Base-by-base conservation (phyloP, 2,797 vertebrate species). In the Chelonia mydas region DNA sequence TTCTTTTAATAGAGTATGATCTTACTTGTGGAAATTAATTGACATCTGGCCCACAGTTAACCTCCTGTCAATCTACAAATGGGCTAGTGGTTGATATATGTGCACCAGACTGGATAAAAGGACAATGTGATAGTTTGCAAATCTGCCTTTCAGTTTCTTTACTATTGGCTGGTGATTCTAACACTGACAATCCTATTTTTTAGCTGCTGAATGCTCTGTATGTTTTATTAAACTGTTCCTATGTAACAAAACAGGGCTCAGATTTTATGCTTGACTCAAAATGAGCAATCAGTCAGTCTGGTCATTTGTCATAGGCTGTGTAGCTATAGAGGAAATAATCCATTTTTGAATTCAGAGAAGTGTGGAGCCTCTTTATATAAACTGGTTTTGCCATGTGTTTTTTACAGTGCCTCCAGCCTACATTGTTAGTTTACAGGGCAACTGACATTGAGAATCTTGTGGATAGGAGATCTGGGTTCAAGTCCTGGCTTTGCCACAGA, bases 201-300 rank as follows among this genome's bases (percentile, higher is more conserved):
- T 74, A 1, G 17, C 0, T 4, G 28, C 15, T 89, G 84, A 92
- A 19, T 90, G 27, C 54, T 84, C 47, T 51, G 90, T 86, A 5
- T 81, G 68, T 87, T 96, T 61, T 53, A 7, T 17, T 27, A 28
- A 16, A 68, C 53, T 85, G 51, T 82, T 90, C 49, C 49, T 86
- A 88, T 90, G 11, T 51, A 90, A 90, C 27, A 91, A 92, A 95
- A 93, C 54, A 80, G 82, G 87, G 87, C 59, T 92, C 65, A 88
- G 72, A 78, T 93, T 90, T 95, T 90, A n/a, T 88, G 57, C 90
- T 91, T 83, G 59, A 65, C 31, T 96, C 90, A 90, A 95, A 95
- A 93, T 45, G 87, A 95, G 21, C 59, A 88, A 79, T 96, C 97
- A 93, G 87, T 89, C 90, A 68, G 17, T 37, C 57, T 61, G 82